Percentiles rank a stretch among this genome's conserved stretches.
phyloP scores from a whole-genome alignment of 2,888 invertebrate species.

The Rhimphoctona megacephalus region DNA sequence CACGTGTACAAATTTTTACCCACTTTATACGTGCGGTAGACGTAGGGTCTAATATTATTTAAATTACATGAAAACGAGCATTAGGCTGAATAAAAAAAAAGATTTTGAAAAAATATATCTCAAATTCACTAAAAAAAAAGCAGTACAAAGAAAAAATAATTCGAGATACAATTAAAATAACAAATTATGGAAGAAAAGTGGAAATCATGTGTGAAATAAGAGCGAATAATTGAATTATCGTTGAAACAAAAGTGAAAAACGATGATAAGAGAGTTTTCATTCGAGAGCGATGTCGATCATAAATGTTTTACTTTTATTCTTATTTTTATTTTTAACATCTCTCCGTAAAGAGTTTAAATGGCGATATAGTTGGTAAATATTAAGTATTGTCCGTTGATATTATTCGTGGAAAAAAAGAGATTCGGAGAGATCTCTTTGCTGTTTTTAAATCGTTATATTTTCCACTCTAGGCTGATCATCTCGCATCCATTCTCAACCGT shows the following conservation, averaged over 20 bases:
- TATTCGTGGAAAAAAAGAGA: slow-evolving; percentile 25
- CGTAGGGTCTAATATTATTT: slow-evolving; percentile 44
- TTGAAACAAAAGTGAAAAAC: slow-evolving; percentile 4
- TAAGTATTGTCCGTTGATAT: slow-evolving; percentile 64
- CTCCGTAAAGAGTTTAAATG: slow-evolving; percentile 51
- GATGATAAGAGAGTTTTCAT: not conserved
- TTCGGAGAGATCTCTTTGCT: not conserved
- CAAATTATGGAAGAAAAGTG: not conserved
- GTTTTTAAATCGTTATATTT: slow-evolving; percentile 61
- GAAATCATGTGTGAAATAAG: slow-evolving; percentile 22
- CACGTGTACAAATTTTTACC: slow-evolving; percentile 42
- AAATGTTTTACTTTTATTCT: slow-evolving; percentile 35
- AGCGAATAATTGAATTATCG: slow-evolving; percentile 25
- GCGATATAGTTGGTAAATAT: slow-evolving; percentile 56
- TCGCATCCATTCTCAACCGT: slow-evolving; percentile 28
- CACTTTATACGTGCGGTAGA: slow-evolving; percentile 62
- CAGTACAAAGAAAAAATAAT: not conserved
- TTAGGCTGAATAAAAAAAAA: slow-evolving; percentile 40
- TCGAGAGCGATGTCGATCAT: slow-evolving; percentile 57
- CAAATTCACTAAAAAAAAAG: slow-evolving; percentile 36
- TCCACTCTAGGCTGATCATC: slow-evolving; percentile 66
- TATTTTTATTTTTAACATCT: slow-evolving; percentile 29
- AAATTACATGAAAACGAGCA: slow-evolving; percentile 47
- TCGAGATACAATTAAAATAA: slow-evolving; percentile 23
- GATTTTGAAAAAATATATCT: slow-evolving; percentile 8